Conservation (phyloP, 2,797 vertebrate species). For the Epinephelus awoara region DNA sequence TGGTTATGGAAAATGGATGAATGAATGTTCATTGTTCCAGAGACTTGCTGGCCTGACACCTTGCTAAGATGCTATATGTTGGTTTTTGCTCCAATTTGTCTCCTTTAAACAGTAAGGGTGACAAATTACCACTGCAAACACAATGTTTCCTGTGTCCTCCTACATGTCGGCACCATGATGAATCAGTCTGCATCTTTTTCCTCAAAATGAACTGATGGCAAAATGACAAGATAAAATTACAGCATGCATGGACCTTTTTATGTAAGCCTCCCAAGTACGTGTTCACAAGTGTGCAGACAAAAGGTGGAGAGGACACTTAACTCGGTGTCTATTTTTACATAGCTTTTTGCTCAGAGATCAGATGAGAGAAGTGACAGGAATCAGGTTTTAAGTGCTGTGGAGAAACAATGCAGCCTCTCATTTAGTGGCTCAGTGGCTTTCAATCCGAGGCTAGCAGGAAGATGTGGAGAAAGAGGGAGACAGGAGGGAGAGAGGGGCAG, state of each 20-base stretch:
- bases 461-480: constrained; percentile 45
- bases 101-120: not conserved
- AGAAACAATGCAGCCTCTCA: constrained; percentile 66
- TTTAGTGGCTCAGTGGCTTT: constrained; percentile 74
- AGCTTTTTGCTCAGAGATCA: constrained; percentile 37
- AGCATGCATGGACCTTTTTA: not conserved
- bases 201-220: not conserved
- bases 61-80: too few relatives aligned
- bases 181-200: not conserved
- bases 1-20: too few relatives aligned
- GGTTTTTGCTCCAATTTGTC: too few relatives aligned
- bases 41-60: too few relatives aligned
- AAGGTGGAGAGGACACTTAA: constrained; percentile 12
- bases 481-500: constrained; percentile 33
- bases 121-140: not conserved
- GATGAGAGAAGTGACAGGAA: constrained; percentile 58
- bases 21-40: too few relatives aligned
- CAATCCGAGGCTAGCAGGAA: constrained; percentile 59
- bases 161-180: not conserved
- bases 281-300: not conserved
- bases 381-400: constrained; percentile 55
- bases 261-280: not conserved
- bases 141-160: not conserved
- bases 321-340: constrained; percentile 30
- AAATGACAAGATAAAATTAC: not conserved